A percentile compares a stretch with the other conserved stretches of the same genome.
These are phyloP conservation scores for Crematogaster levior DNA, from an alignment of 2,888 invertebrate genomes.

Conservation along the genomic window DNA sequence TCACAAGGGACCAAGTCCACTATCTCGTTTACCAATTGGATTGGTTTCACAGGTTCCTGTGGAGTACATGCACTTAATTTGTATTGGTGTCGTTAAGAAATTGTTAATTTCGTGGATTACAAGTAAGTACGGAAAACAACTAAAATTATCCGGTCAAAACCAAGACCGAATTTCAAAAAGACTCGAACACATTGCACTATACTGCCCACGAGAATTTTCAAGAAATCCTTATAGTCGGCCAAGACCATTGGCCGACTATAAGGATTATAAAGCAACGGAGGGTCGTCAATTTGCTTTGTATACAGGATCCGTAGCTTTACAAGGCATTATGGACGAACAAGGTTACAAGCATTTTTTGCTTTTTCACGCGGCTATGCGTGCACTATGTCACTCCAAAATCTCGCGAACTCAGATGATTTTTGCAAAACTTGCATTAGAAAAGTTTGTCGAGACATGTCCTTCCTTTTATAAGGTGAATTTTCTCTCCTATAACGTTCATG, in stretches of 20 bases:
- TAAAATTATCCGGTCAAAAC: neutral
- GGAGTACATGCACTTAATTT: constrained; percentile 59
- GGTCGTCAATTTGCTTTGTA: too few species aligned
- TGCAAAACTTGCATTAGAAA: constrained; percentile 36
- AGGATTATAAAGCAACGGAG: too few species aligned
- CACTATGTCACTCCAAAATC: too few species aligned
- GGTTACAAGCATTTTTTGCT: too few species aligned
- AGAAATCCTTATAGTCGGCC: too few species aligned
- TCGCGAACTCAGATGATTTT: too few species aligned
- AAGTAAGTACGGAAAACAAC: constrained; percentile 30
- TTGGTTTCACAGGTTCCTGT: constrained; percentile 54
- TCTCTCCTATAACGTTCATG: constrained; percentile 57
- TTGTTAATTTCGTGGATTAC: constrained; percentile 13
- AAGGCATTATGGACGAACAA: too few species aligned
- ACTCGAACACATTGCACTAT: too few species aligned
- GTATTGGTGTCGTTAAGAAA: constrained; percentile 22
- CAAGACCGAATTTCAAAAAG: too few species aligned
- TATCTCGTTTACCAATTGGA: constrained; percentile 32
- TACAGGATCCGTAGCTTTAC: too few species aligned
- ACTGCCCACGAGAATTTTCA: constrained; percentile 50
- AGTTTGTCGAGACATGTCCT: constrained; percentile 43
- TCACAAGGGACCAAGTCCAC: constrained; percentile 39
- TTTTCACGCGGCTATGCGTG: too few species aligned
- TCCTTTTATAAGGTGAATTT: constrained; percentile 47
- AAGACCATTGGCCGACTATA: constrained; percentile 5